Percentiles rank a stretch among this genome's conserved stretches.
These are phyloP conservation scores for Antrozous pallidus DNA, from an alignment of 2,797 vertebrate genomes.

Conservation along the genomic window DNA sequence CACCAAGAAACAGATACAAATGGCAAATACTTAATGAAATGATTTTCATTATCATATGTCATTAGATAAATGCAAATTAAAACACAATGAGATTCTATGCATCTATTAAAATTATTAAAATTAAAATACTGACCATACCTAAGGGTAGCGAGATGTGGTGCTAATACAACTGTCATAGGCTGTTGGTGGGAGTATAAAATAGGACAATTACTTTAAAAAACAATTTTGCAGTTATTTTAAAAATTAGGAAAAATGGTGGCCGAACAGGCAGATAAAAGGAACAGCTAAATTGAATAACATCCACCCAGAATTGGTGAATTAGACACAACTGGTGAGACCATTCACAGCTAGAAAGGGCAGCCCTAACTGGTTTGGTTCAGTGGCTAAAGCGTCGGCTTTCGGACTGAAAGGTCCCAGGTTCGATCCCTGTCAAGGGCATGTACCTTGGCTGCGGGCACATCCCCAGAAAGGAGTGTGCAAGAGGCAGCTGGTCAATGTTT, in stretches of 20 bases:
- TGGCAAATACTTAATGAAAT: neutral
- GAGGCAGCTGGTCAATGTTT: too few relatives aligned
- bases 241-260: neutral
- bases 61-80: neutral
- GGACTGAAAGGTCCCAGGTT: too few relatives aligned
- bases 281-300: too few relatives aligned
- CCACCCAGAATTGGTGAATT: too few relatives aligned
- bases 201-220: neutral
- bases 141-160: neutral
- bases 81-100: neutral
- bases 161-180: neutral
- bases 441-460: too few relatives aligned
- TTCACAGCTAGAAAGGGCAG: too few relatives aligned
- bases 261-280: too few relatives aligned
- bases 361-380: too few relatives aligned
- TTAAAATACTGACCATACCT: neutral
- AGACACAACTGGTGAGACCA: too few relatives aligned
- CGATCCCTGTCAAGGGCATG: too few relatives aligned
- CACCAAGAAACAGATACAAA: neutral
- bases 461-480: too few relatives aligned
- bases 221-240: neutral
- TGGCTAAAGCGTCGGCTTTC: too few relatives aligned
- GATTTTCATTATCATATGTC: neutral
- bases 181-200: neutral
- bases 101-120: neutral